phyloP scores from a whole-genome alignment of 2,797 vertebrate species.

The Micrastur ruficollis region DNA sequence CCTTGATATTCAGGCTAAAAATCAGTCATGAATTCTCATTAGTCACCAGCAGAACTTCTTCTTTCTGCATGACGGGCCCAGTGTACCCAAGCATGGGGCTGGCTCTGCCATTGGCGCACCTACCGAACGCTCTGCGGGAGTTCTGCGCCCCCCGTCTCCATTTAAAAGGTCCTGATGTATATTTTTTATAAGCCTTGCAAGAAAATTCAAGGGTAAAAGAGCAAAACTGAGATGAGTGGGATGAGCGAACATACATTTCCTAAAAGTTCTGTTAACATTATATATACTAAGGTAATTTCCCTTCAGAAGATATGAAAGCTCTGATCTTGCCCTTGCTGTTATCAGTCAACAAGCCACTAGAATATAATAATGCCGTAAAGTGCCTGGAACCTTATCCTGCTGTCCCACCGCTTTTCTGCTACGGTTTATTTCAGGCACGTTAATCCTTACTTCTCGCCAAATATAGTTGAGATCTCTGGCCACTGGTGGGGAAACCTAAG shows the following conservation, averaged over 20 bases:
- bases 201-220: background rate
- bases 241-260: background rate
- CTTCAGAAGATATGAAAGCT: background rate
- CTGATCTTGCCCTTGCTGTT: background rate
- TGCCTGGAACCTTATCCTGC: background rate
- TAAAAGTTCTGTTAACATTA: background rate
- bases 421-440: background rate
- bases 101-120: background rate
- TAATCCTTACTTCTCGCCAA: background rate
- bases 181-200: background rate
- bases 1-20: conserved; percentile 47
- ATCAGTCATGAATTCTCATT: conserved; percentile 38
- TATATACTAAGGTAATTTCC: background rate
- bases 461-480: background rate
- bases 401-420: background rate
- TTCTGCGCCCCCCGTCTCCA: background rate
- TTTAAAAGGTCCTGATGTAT: background rate
- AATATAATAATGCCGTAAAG: background rate
- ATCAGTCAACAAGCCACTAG: background rate
- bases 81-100: conserved; percentile 4
- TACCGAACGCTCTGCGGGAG: background rate
- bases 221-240: background rate
- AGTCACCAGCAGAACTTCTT: conserved; percentile 40
- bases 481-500: background rate
- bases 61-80: conserved; percentile 37